Conservation (phyloP, 2,888 invertebrate species). For the Thymelicus lineola region DNA sequence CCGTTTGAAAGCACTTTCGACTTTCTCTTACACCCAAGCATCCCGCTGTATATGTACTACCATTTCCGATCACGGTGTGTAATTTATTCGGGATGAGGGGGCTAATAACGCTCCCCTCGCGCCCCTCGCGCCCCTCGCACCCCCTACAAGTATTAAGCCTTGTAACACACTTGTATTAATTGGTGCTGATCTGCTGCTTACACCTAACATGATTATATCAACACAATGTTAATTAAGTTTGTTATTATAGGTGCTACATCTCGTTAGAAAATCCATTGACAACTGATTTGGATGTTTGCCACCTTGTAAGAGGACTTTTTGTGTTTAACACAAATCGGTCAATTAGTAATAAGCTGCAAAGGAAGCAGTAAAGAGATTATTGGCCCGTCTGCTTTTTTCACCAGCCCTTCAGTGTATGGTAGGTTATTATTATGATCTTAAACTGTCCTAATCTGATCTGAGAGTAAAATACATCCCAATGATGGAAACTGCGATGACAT, state of each 20-base stretch:
- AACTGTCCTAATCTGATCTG: too few relatives aligned
- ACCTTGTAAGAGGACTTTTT: too few relatives aligned
- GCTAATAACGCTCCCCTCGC: slow-evolving; percentile 58
- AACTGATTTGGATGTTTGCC: not conserved
- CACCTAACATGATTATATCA: slow-evolving; percentile 30
- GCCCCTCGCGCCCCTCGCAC: slow-evolving; percentile 41
- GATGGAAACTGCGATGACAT: too few relatives aligned
- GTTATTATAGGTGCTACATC: not conserved
- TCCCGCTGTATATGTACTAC: slow-evolving; percentile 58
- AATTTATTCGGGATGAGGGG: slow-evolving; percentile 66
- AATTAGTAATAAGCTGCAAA: too few relatives aligned
- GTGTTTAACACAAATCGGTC: too few relatives aligned
- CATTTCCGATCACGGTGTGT: slow-evolving; percentile 65
- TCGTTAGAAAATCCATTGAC: slow-evolving; percentile 1
- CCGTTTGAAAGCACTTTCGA: too few relatives aligned
- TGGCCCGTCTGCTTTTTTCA: too few relatives aligned
- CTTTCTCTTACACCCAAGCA: slow-evolving; percentile 17
- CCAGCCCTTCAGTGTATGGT: too few relatives aligned
- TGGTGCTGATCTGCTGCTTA: slow-evolving; percentile 35
- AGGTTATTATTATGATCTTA: too few relatives aligned
- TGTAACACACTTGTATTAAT: slow-evolving; percentile 40
- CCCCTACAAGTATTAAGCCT: slow-evolving; percentile 44
- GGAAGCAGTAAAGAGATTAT: too few relatives aligned
- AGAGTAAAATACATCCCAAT: too few relatives aligned
- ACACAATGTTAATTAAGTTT: slow-evolving; percentile 10